Conservation (phyloP, 1,140 invertebrate species). For the Ips nitidus region DNA sequence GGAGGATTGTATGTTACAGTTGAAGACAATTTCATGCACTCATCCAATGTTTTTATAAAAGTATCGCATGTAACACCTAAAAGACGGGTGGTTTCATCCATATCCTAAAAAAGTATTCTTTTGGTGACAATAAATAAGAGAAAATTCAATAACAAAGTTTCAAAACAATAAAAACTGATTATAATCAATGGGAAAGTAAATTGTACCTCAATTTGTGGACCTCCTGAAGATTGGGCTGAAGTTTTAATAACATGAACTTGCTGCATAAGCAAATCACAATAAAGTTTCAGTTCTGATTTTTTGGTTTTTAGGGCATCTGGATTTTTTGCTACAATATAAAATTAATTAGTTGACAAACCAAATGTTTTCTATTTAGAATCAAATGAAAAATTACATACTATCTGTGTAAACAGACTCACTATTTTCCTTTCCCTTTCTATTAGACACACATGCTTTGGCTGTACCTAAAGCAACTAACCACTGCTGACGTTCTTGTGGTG, state of each 20-base stretch:
- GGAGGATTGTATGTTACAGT: conserved; percentile 55
- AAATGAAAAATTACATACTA: conserved; percentile 17
- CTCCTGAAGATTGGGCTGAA: conserved; percentile 60
- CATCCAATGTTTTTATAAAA: conserved; percentile 79
- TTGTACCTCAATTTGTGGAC: conserved; percentile 39
- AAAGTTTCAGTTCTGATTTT: conserved; percentile 76
- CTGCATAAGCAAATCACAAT: conserved; percentile 83
- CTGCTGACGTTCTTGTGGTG: conserved; percentile 72
- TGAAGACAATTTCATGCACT: conserved; percentile 72
- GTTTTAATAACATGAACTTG: conserved; percentile 78
- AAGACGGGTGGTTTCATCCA: conserved; percentile 74
- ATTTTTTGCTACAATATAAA: conserved; percentile 39
- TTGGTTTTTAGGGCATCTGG: conserved; percentile 67
- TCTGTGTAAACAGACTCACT: conserved; percentile 45
- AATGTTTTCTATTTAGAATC: conserved; percentile 1
- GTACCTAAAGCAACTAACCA: conserved; percentile 80
- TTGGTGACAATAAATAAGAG: background rate
- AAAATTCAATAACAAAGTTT: background rate
- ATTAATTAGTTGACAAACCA: background rate
- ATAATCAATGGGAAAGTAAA: background rate
- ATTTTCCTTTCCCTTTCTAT: conserved; percentile 51
- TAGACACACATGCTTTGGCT: conserved; percentile 72
- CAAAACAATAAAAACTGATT: background rate
- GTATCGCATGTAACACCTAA: conserved; percentile 80
- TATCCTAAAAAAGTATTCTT: conserved; percentile 59